A percentile compares a stretch with the other conserved stretches of the same genome.
These are phyloP conservation scores for Triplophysa bombifrons DNA, from an alignment of 2,797 vertebrate species.

Conservation along the genomic window DNA sequence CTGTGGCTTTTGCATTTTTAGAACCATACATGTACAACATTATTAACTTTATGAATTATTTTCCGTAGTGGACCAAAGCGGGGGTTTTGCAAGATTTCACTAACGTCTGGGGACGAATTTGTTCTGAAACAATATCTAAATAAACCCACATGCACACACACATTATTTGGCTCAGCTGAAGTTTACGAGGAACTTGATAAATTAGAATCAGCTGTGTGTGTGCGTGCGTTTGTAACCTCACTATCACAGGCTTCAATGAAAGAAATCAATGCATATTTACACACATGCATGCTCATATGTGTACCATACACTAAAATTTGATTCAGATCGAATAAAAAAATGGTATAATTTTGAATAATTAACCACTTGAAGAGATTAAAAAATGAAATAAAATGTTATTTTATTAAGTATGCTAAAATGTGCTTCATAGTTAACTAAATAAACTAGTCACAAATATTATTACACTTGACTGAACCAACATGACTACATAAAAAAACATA, in stretches of 20 bases:
- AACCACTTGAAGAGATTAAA: neutral
- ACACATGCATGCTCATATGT: neutral
- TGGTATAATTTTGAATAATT: neutral
- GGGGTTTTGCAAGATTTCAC: neutral
- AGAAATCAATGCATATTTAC: neutral
- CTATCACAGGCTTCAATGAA: constrained; percentile 13
- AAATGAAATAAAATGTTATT: too few relatives aligned
- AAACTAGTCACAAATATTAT: neutral
- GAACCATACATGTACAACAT: too few relatives aligned
- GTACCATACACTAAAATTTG: neutral
- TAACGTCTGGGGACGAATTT: neutral
- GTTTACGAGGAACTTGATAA: constrained; percentile 59
- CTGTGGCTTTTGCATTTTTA: too few relatives aligned
- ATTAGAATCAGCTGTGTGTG: constrained; percentile 71
- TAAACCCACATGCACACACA: constrained; percentile 8
- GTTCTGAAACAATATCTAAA: neutral
- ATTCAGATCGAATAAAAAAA: neutral
- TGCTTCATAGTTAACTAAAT: neutral
- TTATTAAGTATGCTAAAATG: neutral
- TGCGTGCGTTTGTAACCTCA: neutral
- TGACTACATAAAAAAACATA: too few relatives aligned
- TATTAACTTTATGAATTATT: neutral
- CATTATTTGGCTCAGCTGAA: constrained; percentile 61
- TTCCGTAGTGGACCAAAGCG: neutral
- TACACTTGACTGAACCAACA: too few relatives aligned